Conservation (phyloP, 2,888 invertebrate species). For the Operophtera brumata region DNA sequence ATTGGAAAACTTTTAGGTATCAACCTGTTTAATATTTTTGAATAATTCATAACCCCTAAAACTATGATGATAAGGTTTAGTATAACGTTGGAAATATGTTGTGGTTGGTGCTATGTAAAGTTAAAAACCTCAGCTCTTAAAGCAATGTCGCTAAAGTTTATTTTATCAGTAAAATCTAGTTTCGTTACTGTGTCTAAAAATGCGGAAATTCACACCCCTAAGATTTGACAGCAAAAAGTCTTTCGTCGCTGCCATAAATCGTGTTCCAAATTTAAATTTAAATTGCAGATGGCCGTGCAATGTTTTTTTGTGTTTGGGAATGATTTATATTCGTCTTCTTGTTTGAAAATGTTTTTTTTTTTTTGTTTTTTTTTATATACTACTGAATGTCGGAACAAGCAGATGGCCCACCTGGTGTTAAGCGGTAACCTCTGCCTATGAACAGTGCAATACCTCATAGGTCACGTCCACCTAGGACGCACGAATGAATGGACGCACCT, state of each 20-base stretch:
- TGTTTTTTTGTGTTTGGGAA: slow-evolving; percentile 23
- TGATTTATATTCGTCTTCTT: background rate
- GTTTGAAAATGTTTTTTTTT: background rate
- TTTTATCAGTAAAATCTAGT: background rate
- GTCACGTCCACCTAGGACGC: too few species aligned
- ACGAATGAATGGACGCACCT: too few species aligned
- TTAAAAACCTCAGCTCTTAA: background rate
- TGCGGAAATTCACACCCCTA: slow-evolving; percentile 37
- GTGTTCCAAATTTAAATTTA: slow-evolving; percentile 35
- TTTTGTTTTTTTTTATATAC: too few species aligned
- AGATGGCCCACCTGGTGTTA: too few species aligned
- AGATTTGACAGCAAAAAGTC: slow-evolving; percentile 40
- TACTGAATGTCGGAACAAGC: too few species aligned
- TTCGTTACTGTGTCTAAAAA: slow-evolving; percentile 26
- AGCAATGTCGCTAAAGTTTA: background rate
- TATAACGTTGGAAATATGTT: background rate
- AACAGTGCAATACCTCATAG: too few species aligned
- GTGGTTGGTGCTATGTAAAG: background rate
- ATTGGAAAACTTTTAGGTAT: background rate
- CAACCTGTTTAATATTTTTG: background rate
- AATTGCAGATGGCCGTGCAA: slow-evolving; percentile 31
- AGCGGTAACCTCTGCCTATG: too few species aligned
- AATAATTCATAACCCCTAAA: slow-evolving; percentile 2
- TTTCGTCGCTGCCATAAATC: slow-evolving; percentile 41
- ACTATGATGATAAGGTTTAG: slow-evolving; percentile 4